Evolutionary conservation across 2,113 vertebrate species (phyloP).

Genomic region (Natator depressus): DNA sequence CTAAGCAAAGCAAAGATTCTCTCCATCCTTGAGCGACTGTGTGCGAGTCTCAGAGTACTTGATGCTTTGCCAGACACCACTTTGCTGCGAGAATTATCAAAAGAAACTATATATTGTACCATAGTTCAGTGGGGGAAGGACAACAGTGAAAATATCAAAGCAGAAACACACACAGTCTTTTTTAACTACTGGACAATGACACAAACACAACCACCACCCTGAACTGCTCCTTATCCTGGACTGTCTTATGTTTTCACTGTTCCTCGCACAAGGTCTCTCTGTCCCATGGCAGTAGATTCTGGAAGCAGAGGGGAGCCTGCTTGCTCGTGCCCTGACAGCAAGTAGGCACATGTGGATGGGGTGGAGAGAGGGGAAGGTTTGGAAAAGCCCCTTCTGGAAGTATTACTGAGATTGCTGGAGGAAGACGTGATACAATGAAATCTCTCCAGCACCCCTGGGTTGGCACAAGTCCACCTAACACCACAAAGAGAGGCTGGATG

Average conservation of each 20-base stretch:
- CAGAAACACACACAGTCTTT: background rate
- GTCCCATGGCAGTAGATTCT: background rate
- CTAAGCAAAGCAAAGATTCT: accelerated
- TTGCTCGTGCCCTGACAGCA: background rate
- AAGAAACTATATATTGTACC: background rate
- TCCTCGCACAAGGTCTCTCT: background rate
- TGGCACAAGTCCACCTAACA: background rate
- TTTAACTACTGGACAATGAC: background rate
- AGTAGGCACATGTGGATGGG: background rate
- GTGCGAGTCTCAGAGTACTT: background rate
- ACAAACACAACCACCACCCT: background rate
- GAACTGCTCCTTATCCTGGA: background rate
- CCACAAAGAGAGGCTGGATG: background rate
- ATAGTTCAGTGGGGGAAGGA: conserved; percentile 25
- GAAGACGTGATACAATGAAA: background rate
- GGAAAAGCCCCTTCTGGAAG: background rate
- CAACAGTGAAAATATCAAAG: background rate
- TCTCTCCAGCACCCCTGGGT: background rate
- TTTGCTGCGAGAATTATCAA: background rate
- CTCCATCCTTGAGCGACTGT: accelerated
- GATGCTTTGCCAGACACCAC: background rate
- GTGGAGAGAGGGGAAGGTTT: background rate
- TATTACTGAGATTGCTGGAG: background rate
- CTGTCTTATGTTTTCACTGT: background rate
- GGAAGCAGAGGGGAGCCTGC: background rate